Conservation (phyloP, 1,140 invertebrate species). For the Psix sp. region DNA sequence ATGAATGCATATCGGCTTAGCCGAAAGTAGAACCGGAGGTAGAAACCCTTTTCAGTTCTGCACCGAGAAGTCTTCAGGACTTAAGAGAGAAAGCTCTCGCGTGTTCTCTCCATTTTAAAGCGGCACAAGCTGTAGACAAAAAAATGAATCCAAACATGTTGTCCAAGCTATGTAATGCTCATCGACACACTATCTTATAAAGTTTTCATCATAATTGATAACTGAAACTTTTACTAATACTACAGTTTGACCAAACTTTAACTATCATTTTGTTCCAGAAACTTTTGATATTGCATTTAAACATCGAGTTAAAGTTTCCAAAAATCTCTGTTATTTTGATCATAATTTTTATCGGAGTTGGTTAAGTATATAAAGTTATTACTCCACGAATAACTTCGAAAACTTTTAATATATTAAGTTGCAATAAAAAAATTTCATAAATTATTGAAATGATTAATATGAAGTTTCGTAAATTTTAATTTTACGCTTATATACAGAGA, state of each 20-base stretch:
- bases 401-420: too few relatives aligned
- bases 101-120: constrained; percentile 52
- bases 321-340: too few relatives aligned
- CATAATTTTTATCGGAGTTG: too few relatives aligned
- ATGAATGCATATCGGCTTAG: constrained; percentile 78
- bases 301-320: too few relatives aligned
- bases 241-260: constrained; percentile 5
- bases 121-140: constrained; percentile 6
- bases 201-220: constrained; percentile 23
- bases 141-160: constrained; percentile 48
- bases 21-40: constrained; percentile 67
- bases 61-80: constrained; percentile 62
- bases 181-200: constrained; percentile 9
- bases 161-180: constrained; percentile 32
- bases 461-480: constrained; percentile 18
- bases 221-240: constrained; percentile 4
- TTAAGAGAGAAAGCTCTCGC: constrained; percentile 54
- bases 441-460: too few relatives aligned
- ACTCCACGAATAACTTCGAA: too few relatives aligned
- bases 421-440: too few relatives aligned
- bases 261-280: too few relatives aligned
- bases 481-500: constrained; percentile 31
- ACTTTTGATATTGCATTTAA: too few relatives aligned
- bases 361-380: too few relatives aligned
- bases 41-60: constrained; percentile 71